Conservation (phyloP, 2,888 invertebrate species). For the Gonocerus acuteangulatus region DNA sequence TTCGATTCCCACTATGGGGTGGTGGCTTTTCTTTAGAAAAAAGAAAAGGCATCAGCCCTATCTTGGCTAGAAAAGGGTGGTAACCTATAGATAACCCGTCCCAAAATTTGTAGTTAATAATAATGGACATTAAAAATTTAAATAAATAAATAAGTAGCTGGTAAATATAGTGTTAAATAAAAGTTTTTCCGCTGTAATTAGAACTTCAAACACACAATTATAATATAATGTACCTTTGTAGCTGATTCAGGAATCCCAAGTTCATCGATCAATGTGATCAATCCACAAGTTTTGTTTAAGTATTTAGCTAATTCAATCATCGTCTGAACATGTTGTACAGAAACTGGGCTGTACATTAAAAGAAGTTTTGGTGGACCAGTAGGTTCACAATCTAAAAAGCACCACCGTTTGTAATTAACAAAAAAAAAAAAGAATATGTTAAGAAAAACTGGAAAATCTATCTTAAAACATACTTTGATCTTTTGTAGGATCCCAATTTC, state of each 20-base stretch:
- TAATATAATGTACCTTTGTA: too few relatives aligned
- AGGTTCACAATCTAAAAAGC: slow-evolving; percentile 14
- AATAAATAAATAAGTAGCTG: too few relatives aligned
- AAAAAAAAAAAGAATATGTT: background rate
- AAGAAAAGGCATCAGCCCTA: too few relatives aligned
- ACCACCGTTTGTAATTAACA: background rate
- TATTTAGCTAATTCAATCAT: slow-evolving; percentile 36
- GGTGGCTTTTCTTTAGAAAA: too few relatives aligned
- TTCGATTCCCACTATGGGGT: too few relatives aligned
- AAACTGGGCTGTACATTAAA: slow-evolving; percentile 37
- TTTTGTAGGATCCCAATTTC: slow-evolving; percentile 31
- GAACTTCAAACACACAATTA: too few relatives aligned
- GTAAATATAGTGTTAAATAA: too few relatives aligned
- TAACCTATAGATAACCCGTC: too few relatives aligned
- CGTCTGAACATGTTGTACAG: slow-evolving; percentile 32
- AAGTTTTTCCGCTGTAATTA: too few relatives aligned
- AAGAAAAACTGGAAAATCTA: background rate
- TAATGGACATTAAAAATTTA: too few relatives aligned
- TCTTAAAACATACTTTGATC: slow-evolving; percentile 33
- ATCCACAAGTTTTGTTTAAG: slow-evolving; percentile 34
- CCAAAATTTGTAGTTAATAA: too few relatives aligned
- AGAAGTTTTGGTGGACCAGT: slow-evolving; percentile 35
- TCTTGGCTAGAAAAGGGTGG: too few relatives aligned
- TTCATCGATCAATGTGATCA: slow-evolving; percentile 36
- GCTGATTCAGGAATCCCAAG: slow-evolving; percentile 35